Percentiles rank a stretch among this genome's conserved stretches.
These are phyloP conservation scores for Florisuga fusca DNA, from an alignment of 2,797 vertebrate genomes.

Conservation along the genomic window DNA sequence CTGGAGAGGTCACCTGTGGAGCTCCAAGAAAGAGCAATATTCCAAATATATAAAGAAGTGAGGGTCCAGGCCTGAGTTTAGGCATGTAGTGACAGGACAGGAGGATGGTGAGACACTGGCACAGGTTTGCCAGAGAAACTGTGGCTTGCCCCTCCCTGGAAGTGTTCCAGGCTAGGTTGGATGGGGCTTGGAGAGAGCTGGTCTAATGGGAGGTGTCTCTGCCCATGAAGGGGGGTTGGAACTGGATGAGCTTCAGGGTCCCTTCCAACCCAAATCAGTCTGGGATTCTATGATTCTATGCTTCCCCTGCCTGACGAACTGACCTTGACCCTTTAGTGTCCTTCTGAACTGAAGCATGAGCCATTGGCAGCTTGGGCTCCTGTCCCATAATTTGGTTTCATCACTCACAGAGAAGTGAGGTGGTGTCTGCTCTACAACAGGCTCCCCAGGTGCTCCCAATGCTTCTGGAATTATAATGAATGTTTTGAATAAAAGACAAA, in stretches of 20 bases:
- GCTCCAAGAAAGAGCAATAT: not conserved
- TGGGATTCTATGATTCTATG: not conserved
- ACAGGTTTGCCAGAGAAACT: too few relatives aligned
- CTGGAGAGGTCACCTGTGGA: not conserved
- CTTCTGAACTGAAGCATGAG: not conserved
- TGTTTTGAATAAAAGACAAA: not conserved
- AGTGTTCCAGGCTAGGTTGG: too few relatives aligned
- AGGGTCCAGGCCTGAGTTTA: not conserved
- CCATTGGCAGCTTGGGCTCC: not conserved
- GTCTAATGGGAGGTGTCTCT: too few relatives aligned
- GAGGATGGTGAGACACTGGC: too few relatives aligned
- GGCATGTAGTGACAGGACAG: too few relatives aligned
- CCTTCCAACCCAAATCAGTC: too few relatives aligned
- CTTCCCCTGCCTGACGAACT: not conserved
- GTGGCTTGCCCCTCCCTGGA: too few relatives aligned
- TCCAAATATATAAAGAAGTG: not conserved
- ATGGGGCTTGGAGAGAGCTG: too few relatives aligned
- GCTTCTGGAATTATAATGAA: not conserved
- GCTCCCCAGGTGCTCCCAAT: not conserved
- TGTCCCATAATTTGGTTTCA: not conserved
- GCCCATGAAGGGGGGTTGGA: too few relatives aligned
- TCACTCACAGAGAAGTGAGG: accelerated
- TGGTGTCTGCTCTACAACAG: not conserved
- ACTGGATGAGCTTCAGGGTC: too few relatives aligned
- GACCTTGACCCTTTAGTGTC: not conserved